phyloP scores from a whole-genome alignment of 2,797 vertebrate species.

The Sebastes kiyomatsui region DNA sequence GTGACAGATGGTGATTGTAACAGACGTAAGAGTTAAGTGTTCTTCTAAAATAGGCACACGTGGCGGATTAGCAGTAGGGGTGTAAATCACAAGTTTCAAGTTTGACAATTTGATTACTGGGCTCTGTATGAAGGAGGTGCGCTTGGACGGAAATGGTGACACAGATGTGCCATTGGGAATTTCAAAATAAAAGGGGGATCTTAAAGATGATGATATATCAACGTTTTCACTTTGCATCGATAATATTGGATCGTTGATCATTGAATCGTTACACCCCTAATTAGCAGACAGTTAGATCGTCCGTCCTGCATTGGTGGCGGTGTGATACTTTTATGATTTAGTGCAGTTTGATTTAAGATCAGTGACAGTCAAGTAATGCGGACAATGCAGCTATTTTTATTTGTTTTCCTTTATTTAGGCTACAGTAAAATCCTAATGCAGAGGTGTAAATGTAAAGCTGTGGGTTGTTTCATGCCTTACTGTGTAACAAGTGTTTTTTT shows the following conservation, averaged over 20 bases:
- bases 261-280: too few relatives aligned
- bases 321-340: not conserved
- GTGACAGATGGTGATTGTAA: constrained; percentile 22
- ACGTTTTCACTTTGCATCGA: too few relatives aligned
- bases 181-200: too few relatives aligned
- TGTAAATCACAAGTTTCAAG: too few relatives aligned
- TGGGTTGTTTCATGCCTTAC: constrained; percentile 38
- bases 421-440: not conserved
- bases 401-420: not conserved
- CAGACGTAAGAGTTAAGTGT: not conserved
- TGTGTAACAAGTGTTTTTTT: constrained; percentile 1
- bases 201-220: too few relatives aligned
- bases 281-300: not conserved
- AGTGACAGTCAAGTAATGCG: not conserved
- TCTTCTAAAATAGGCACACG: not conserved
- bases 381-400: not conserved
- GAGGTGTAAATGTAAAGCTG: constrained; percentile 7
- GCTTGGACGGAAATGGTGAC: too few relatives aligned
- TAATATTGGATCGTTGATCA: too few relatives aligned
- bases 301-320: not conserved
- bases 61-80: too few relatives aligned
- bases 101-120: too few relatives aligned
- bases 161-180: too few relatives aligned
- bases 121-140: too few relatives aligned
- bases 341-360: not conserved